Conservation (phyloP, 2,888 invertebrate genomes). For the Tenthredo distinguenda region DNA sequence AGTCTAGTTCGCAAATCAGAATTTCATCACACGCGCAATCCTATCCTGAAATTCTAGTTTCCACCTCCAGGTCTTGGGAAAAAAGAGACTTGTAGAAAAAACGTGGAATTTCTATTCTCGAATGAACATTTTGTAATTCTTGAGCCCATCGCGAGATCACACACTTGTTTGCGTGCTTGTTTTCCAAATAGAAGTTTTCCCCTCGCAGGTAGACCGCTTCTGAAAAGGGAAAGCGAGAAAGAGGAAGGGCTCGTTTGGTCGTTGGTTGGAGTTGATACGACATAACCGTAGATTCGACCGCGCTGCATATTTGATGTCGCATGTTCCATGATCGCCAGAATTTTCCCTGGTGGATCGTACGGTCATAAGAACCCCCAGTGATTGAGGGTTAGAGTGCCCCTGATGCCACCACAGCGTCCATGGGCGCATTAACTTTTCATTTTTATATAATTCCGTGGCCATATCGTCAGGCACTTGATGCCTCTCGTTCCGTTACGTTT, state of each 20-base stretch:
- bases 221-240: conserved; percentile 73
- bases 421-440: conserved; percentile 75
- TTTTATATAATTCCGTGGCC: conserved; percentile 74
- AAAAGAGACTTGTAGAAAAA: too few species aligned
- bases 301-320: conserved; percentile 76
- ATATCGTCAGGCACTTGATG: conserved; percentile 54
- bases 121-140: not conserved
- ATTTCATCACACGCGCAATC: too few species aligned
- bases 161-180: not conserved
- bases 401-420: conserved; percentile 64
- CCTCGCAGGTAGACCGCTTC: conserved; percentile 54
- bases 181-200: not conserved
- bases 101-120: too few species aligned
- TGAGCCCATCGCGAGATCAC: not conserved
- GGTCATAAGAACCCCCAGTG: conserved; percentile 77
- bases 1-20: too few species aligned
- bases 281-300: conserved; percentile 77
- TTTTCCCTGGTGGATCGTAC: conserved; percentile 76
- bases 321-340: conserved; percentile 76
- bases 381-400: conserved; percentile 76
- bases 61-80: too few species aligned
- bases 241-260: conserved; percentile 56
- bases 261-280: conserved; percentile 63
- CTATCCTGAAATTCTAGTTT: too few species aligned
- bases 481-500: not conserved